A percentile compares a stretch with the other conserved stretches of the same genome.
These are phyloP conservation scores for Geotrupes spiniger DNA, from an alignment of 2,888 invertebrate species.

Conservation along the genomic window DNA sequence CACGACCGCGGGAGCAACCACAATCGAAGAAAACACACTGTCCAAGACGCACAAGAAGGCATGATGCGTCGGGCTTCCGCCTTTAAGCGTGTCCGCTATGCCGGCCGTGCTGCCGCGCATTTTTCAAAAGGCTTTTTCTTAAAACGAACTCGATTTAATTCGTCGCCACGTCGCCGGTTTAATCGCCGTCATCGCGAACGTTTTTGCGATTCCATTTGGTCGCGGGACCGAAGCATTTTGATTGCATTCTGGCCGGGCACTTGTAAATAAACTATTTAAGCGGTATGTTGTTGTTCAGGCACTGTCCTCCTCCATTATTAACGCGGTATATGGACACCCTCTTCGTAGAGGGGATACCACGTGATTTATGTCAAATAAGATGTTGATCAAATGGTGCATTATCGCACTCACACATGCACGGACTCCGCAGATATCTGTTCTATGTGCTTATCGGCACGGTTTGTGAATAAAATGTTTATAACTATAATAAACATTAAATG, in stretches of 20 bases:
- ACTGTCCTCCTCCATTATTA: constrained; percentile 24
- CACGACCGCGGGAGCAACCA: constrained; percentile 79
- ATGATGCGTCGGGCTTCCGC: constrained; percentile 53
- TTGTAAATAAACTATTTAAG: constrained; percentile 15
- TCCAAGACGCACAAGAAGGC: constrained; percentile 67
- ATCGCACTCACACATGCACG: constrained; percentile 7
- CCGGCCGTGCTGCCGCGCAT: constrained; percentile 70
- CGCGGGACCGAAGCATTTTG: no score
- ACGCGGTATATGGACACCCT: constrained; percentile 30
- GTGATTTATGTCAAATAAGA: constrained; percentile 27
- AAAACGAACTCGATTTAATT: no score
- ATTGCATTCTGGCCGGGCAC: no score
- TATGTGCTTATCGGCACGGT: background rate
- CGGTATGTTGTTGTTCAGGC: constrained; percentile 14
- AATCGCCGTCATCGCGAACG: no score
- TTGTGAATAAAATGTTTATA: constrained; percentile 13
- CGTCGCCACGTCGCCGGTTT: no score
- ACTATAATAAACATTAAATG: no score
- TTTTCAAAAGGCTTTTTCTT: constrained; percentile 28
- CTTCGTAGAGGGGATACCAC: constrained; percentile 35
- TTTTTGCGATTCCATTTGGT: no score
- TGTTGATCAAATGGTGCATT: constrained; percentile 10
- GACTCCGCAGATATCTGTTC: background rate
- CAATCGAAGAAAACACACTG: constrained; percentile 65
- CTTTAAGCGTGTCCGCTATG: constrained; percentile 60